These are phyloP conservation scores for Anarsia innoxiella DNA, from an alignment of 2,888 invertebrate species.

Conservation along the genomic window DNA sequence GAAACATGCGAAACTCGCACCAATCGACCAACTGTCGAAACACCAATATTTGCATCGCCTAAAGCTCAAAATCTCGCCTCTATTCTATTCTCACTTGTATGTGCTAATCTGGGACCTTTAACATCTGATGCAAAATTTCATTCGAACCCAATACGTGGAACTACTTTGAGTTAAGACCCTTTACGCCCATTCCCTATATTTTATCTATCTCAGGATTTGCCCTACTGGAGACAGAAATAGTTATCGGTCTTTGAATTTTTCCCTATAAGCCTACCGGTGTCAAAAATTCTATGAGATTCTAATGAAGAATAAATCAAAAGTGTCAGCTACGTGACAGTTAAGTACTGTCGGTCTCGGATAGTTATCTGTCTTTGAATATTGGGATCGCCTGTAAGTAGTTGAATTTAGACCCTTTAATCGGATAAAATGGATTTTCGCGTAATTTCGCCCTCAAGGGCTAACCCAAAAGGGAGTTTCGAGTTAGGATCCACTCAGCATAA, in stretches of 20 bases:
- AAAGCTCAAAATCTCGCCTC: neutral
- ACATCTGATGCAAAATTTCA: conserved; percentile 10
- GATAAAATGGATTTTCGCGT: conserved; percentile 10
- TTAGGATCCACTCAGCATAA: conserved; percentile 3
- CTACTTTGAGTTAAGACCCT: conserved; percentile 9
- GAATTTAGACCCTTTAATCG: neutral
- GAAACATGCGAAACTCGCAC: too few species aligned
- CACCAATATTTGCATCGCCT: neutral
- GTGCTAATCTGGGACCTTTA: conserved; percentile 11
- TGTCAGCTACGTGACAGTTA: too few species aligned
- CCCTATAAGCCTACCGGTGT: too few species aligned
- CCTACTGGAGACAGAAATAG: too few species aligned
- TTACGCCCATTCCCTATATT: neutral
- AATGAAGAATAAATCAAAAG: too few species aligned
- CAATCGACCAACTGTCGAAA: neutral
- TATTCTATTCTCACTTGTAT: neutral
- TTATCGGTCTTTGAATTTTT: too few species aligned
- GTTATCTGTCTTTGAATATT: too few species aligned
- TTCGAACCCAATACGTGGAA: conserved; percentile 11
- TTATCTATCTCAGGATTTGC: too few species aligned
- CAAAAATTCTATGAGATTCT: too few species aligned
- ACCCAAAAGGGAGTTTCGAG: conserved; percentile 1
- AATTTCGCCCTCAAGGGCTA: conserved; percentile 9
- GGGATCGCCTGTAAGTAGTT: too few species aligned
- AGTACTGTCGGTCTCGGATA: too few species aligned